phyloP scores from a whole-genome alignment of 92 coral and sea anemone genomes.

The Heliopora coerulea region DNA sequence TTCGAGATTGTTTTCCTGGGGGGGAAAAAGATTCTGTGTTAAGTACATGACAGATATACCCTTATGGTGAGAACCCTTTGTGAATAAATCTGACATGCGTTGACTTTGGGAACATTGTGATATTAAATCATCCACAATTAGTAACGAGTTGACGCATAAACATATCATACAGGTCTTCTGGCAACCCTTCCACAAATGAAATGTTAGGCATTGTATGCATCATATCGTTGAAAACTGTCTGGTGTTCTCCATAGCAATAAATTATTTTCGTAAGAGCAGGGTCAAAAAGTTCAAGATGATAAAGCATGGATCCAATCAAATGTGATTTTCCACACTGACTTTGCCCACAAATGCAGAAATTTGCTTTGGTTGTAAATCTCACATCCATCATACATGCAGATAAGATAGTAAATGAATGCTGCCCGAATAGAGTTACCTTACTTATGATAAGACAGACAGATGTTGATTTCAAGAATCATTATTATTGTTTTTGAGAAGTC shows the following conservation, averaged over 20 bases:
- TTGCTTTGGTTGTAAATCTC: constrained; percentile 2
- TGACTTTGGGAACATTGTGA: background rate
- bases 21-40: background rate
- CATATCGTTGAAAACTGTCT: background rate
- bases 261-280: background rate
- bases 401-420: background rate
- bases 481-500: no score
- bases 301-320: background rate
- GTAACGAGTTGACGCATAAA: constrained; percentile 1
- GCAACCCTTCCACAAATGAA: constrained; percentile 49
- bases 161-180: constrained; percentile 30
- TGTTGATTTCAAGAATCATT: no score
- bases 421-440: no score
- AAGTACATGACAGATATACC: constrained; percentile 3
- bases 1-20: background rate
- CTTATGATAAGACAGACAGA: no score
- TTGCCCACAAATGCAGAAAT: constrained; percentile 19
- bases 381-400: constrained; percentile 1
- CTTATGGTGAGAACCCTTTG: background rate
- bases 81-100: background rate
- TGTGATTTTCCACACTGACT: constrained; percentile 14
- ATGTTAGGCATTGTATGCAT: constrained; percentile 36
- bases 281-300: constrained; percentile 5
- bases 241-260: constrained; percentile 10
- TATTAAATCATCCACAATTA: background rate